Evolutionary conservation across 23 tunicate species (phyloP), one percentile per base, ranked within the genome.

Genomic region (Corella eumyota): DNA sequence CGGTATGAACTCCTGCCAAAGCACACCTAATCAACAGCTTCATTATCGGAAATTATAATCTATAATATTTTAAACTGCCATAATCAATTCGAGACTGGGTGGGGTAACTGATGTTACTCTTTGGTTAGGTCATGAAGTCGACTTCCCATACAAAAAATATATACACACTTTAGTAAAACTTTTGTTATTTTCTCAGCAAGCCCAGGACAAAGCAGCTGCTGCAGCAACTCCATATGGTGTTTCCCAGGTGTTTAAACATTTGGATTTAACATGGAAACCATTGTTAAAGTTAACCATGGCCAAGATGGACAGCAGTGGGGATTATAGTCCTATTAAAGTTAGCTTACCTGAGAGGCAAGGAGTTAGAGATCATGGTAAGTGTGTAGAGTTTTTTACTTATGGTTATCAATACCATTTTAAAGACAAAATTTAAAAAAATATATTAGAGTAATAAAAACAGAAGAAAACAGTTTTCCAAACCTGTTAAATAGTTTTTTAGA

Each of bases 211-310:
- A 7, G 23, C 20, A 25, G 6, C 37, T 15, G 64, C 64, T 15
- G n/a, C n/a, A 25, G 19, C 63, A 23, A 20, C 70, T 22, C 54
- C 65, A 5, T 37, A 51, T 25, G 70, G 68, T 4, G 81, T 72
- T 9, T 70, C 81, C 4, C 71, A 82, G 32, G 76, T 81, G 0
- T 87, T 78, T 45, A 63, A 72, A 37, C 92, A 91, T 64, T 59
- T 91, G 17, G 90, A 91, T 36, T 51, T 91, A 36, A 22, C 61
- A 0, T 91, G 98, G 98, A 82, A 76, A 76, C 98, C 98, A 5
- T 29, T 91, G 62, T 5, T 75, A 31, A 91, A 82, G 50, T 46
- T 74, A 66, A 52, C 61, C 24, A 44, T 75, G 33, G 58, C 58
- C n/a, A 85, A 85, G 46, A 30, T 23, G 0, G 95, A 76, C 33